Conservation (phyloP, 2,888 invertebrate genomes). For the Craniophora ligustri region DNA sequence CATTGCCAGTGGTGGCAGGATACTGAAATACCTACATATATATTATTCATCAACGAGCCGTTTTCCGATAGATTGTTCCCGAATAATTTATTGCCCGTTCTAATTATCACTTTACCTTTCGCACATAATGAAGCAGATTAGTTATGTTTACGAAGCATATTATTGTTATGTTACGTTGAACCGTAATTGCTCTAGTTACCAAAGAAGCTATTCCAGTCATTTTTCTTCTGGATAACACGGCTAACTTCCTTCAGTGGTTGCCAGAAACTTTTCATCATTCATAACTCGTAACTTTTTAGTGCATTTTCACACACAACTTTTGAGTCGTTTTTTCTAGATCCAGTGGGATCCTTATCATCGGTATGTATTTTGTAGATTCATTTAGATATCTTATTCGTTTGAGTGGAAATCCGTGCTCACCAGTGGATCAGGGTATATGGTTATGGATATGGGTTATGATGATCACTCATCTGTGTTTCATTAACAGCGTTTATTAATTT, state of each 20-base stretch:
- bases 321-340: no score
- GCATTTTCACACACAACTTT: slow-evolving; percentile 14
- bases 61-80: slow-evolving; percentile 1
- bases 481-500: no score
- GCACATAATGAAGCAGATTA: not conserved
- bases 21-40: not conserved
- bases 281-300: slow-evolving; percentile 8
- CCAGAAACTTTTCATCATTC: slow-evolving; percentile 16
- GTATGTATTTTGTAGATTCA: not conserved
- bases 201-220: not conserved
- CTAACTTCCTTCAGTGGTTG: slow-evolving; percentile 15
- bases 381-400: no score
- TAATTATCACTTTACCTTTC: slow-evolving; percentile 1
- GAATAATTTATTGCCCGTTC: slow-evolving; percentile 7
- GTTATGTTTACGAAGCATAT: not conserved
- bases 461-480: no score
- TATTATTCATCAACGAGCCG: not conserved
- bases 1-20: slow-evolving; percentile 3
- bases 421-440: no score
- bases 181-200: not conserved
- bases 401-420: no score
- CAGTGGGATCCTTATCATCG: no score
- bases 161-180: not conserved
- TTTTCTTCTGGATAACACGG: slow-evolving; percentile 4
- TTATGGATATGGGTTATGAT: no score